These are phyloP conservation scores for Macropus fuliginosus DNA, from an alignment of 2,797 vertebrate species.

Conservation along the genomic window DNA sequence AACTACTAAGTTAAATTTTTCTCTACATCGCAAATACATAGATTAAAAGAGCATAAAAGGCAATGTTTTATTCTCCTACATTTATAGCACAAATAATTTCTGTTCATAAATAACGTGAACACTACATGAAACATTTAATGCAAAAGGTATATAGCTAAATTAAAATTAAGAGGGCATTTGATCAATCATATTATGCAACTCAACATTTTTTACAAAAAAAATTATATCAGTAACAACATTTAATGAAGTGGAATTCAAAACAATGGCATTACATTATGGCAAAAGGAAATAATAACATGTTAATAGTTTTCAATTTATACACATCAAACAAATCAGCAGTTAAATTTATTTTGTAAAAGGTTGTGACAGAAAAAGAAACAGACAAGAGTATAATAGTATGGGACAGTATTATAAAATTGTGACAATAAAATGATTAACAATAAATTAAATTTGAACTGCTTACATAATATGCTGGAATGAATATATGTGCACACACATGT, in stretches of 20 bases:
- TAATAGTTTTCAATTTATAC: background rate
- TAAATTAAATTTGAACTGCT: background rate
- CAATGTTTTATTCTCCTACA: background rate
- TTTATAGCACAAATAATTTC: background rate
- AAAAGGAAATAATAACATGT: background rate
- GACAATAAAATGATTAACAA: background rate
- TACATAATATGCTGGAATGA: background rate
- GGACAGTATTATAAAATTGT: background rate
- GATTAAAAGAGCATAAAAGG: background rate
- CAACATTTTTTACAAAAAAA: background rate
- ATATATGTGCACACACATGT: background rate
- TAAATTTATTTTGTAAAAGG: background rate
- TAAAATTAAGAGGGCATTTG: constrained; percentile 27
- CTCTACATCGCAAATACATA: background rate
- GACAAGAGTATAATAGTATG: background rate
- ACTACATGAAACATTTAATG: background rate
- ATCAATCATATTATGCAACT: background rate
- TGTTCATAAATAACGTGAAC: background rate
- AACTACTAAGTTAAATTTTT: background rate
- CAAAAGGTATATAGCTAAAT: background rate
- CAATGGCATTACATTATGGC: background rate
- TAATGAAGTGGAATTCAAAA: constrained; percentile 38
- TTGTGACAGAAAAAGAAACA: background rate
- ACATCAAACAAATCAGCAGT: background rate
- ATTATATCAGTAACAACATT: background rate